Percentiles rank a stretch among this genome's conserved stretches.
phyloP scores from a whole-genome alignment of 2,797 vertebrate species.

The Pseudochirops corinnae region DNA sequence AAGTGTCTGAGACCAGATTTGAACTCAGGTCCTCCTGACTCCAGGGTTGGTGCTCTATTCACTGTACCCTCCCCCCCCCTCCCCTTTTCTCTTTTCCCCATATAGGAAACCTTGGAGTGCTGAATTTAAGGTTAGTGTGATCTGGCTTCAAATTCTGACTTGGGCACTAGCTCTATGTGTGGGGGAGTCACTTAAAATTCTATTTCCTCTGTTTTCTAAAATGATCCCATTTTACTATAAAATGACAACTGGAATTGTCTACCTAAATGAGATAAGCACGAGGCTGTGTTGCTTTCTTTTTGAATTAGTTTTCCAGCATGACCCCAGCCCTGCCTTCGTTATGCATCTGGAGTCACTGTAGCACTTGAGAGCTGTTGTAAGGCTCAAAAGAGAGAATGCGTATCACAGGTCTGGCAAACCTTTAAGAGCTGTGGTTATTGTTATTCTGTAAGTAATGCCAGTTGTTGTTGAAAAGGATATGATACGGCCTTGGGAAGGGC shows the following conservation, averaged over 20 bases:
- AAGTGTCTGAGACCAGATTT: too few species aligned
- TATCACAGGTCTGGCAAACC: background rate
- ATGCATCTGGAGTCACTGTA: background rate
- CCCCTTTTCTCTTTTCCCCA: background rate
- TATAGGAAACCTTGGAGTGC: background rate
- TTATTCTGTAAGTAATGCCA: background rate
- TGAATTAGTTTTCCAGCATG: background rate
- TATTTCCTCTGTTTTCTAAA: background rate
- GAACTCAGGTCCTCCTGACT: too few species aligned
- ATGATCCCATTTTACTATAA: background rate
- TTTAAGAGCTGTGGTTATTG: background rate
- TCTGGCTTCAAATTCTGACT: background rate
- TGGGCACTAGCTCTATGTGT: background rate
- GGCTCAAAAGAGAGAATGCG: background rate
- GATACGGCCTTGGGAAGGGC: background rate
- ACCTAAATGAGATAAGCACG: background rate
- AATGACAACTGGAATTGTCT: background rate
- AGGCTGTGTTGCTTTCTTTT: background rate
- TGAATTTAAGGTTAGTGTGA: background rate
- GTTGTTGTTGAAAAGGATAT: background rate
- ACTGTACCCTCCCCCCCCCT: too few species aligned
- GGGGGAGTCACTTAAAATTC: background rate
- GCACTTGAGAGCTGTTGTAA: background rate
- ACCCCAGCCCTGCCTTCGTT: background rate
- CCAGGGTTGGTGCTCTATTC: too few species aligned